These are phyloP conservation scores for Andrena flavipes DNA, from an alignment of 2,888 invertebrate species.

Conservation along the genomic window DNA sequence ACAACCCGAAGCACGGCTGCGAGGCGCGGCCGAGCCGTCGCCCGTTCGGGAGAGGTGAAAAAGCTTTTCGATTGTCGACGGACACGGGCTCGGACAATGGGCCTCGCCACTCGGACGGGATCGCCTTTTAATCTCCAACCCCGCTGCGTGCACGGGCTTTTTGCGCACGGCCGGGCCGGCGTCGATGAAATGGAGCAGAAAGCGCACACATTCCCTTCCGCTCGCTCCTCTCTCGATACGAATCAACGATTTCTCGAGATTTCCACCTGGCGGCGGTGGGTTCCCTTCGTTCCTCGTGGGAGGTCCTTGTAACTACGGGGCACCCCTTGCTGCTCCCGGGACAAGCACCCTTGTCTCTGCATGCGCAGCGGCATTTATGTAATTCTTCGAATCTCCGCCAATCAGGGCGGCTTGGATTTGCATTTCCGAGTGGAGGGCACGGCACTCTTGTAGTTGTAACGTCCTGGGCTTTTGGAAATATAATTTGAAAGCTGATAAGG, in stretches of 20 bases:
- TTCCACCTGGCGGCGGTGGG: slow-evolving; percentile 25
- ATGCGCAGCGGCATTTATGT: not conserved
- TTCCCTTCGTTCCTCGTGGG: not conserved
- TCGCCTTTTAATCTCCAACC: slow-evolving; percentile 71
- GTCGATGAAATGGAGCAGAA: slow-evolving; percentile 74
- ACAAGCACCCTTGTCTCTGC: slow-evolving; percentile 24
- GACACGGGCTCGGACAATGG: slow-evolving; percentile 66
- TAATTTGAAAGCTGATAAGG: too few species aligned
- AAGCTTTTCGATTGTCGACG: slow-evolving; percentile 51
- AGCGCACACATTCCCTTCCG: slow-evolving; percentile 37
- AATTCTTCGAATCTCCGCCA: slow-evolving; percentile 6
- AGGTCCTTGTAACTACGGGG: not conserved
- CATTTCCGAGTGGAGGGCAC: not conserved
- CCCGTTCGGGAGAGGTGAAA: slow-evolving; percentile 60
- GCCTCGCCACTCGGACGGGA: slow-evolving; percentile 52
- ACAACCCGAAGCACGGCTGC: too few species aligned
- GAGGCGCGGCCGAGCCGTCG: slow-evolving; percentile 45
- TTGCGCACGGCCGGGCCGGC: slow-evolving; percentile 52
- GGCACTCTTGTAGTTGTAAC: not conserved
- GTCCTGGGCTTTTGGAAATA: too few species aligned
- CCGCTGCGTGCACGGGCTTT: slow-evolving; percentile 42
- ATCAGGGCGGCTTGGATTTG: not conserved
- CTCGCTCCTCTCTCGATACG: slow-evolving; percentile 25
- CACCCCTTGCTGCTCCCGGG: not conserved
- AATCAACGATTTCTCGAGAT: slow-evolving; percentile 42